A percentile compares a stretch with the other conserved stretches of the same genome.
These are phyloP conservation scores for Eurytoma adleriae DNA, from an alignment of 2,888 invertebrate species.

Conservation along the genomic window DNA sequence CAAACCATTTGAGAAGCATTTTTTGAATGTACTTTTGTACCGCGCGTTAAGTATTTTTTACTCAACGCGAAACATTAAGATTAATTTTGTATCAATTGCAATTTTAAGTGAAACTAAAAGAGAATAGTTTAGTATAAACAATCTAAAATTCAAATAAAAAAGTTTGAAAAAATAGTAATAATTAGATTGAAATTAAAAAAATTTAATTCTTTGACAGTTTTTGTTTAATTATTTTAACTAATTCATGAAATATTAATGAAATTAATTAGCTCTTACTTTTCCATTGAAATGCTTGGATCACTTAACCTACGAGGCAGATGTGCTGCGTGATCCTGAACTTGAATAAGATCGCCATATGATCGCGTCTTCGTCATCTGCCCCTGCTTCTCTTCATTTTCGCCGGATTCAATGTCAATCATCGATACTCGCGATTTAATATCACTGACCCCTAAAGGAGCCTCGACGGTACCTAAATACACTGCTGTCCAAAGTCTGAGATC, in stretches of 20 bases:
- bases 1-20: no score
- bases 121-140: no score
- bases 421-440: slow-evolving; percentile 74
- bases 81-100: neutral
- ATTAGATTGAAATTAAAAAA: no score
- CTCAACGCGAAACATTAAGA: no score
- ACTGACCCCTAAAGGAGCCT: slow-evolving; percentile 71
- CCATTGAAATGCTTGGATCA: slow-evolving; percentile 89
- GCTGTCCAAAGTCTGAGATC: slow-evolving; percentile 91
- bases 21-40: no score
- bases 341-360: slow-evolving; percentile 90
- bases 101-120: no score
- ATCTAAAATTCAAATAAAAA: no score
- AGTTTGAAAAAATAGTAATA: neutral
- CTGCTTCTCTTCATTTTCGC: slow-evolving; percentile 73
- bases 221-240: no score
- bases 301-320: slow-evolving; percentile 85
- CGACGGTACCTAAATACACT: slow-evolving; percentile 84
- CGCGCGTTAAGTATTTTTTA: neutral
- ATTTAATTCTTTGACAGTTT: no score
- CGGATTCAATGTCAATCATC: slow-evolving; percentile 71
- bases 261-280: slow-evolving; percentile 79
- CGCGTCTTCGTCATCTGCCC: slow-evolving; percentile 87
- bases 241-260: no score
- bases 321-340: slow-evolving; percentile 80